Base-by-base conservation (phyloP, 1,140 invertebrate genomes). In the Bicyclus anynana region DNA sequence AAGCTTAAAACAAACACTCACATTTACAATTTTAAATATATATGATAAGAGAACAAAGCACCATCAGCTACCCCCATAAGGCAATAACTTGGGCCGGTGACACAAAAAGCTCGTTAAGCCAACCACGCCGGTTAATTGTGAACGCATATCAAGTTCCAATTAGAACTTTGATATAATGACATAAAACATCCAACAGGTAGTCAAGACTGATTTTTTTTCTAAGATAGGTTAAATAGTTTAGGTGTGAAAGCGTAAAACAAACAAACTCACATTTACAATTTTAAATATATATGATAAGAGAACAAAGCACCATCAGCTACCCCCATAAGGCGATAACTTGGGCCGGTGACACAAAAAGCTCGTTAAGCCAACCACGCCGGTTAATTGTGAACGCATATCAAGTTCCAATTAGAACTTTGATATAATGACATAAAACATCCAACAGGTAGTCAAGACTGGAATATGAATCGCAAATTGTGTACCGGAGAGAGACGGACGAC, bases 61-160 rank as follows among this genome's bases (percentile, higher is more conserved):
- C n/a, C n/a, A n/a, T n/a, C n/a, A n/a, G n/a, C n/a, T n/a, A n/a
- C n/a, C n/a, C n/a, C n/a, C n/a, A n/a, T n/a, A n/a, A n/a, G n/a
- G n/a, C n/a, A n/a, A n/a, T n/a, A n/a, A 29, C 44, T 53, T 17
- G 44, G 7, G 21, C 14, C 52, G 5, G 42, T 33, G 44, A n/a
- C n/a, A n/a, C 53, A 83, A 83, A 78, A 83, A 80, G 71, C 78
- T 82, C 77, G 75, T 85, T 82, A 77, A 80, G 77, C 69, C n/a
- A 75, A 84, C 75, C 72, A 80, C 68, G 65, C 63, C 64, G 65
- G 64, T 76, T 84, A 77, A 81, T 81, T 80, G 77, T 80, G 66
- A 69, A 80, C 74, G 75, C 77, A 80, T 86, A 82, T 84, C 82
- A 78, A 77, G 67, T 78, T 82, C 77, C 79, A 83, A 86, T 86